Conservation (phyloP, 2,888 invertebrate genomes). For the Agonum fuliginosum region DNA sequence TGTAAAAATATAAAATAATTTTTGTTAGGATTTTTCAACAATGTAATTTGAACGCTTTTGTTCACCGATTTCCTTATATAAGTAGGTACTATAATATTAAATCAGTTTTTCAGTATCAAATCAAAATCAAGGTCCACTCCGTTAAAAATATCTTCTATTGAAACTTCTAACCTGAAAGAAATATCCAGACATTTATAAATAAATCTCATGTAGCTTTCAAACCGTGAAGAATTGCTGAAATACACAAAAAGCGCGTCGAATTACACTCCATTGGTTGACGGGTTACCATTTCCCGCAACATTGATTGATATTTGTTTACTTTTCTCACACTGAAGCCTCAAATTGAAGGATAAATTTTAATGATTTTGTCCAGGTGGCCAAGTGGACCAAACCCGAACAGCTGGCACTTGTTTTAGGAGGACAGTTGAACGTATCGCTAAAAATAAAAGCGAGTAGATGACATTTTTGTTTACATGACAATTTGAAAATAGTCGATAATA, state of each 20-base stretch:
- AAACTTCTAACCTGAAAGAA: background rate
- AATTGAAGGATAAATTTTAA: constrained; percentile 11
- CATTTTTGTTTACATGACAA: constrained; percentile 43
- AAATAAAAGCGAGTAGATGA: constrained; percentile 20
- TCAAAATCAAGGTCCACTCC: background rate
- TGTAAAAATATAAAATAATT: too few relatives aligned
- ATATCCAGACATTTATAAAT: constrained; percentile 1
- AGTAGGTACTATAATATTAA: too few relatives aligned
- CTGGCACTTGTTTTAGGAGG: constrained; percentile 22
- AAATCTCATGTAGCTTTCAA: background rate
- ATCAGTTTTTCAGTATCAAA: background rate
- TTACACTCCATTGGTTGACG: background rate
- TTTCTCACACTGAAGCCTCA: background rate
- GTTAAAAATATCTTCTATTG: constrained; percentile 12
- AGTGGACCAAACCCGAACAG: constrained; percentile 6
- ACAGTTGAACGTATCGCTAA: constrained; percentile 15
- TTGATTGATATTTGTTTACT: constrained; percentile 10
- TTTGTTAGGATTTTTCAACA: too few relatives aligned
- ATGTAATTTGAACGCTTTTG: too few relatives aligned
- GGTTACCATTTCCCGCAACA: background rate
- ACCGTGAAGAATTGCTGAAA: background rate
- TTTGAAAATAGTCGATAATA: constrained; percentile 34
- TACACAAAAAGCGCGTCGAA: background rate
- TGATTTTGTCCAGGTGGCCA: constrained; percentile 36
- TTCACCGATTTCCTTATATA: too few relatives aligned